These are phyloP conservation scores for Gerris buenoi DNA, from an alignment of 1,140 invertebrate species.

Conservation along the genomic window DNA sequence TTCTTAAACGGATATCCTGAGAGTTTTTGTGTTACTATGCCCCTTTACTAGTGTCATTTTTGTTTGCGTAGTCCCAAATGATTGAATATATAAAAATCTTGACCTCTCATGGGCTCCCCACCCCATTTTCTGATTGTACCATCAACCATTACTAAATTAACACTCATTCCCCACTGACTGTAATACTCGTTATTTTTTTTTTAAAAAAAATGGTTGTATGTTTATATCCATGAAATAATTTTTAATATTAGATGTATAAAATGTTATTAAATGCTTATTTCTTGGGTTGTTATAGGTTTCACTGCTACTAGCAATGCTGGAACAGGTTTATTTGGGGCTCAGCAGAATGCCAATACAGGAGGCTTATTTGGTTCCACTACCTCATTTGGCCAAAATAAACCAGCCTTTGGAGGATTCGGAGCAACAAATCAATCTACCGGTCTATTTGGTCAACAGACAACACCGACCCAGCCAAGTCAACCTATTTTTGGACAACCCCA, in stretches of 20 bases:
- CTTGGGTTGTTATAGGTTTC: conserved; percentile 11
- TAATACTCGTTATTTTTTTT: neutral
- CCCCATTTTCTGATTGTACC: no score
- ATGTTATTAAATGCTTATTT: conserved; percentile 4
- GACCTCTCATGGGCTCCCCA: no score
- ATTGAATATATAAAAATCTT: no score
- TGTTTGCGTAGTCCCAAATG: no score
- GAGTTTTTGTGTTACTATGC: no score
- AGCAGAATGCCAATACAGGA: conserved; percentile 27
- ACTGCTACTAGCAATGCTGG: conserved; percentile 9
- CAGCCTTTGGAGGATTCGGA: conserved; percentile 38
- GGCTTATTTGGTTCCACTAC: conserved; percentile 36
- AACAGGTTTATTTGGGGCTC: conserved; percentile 22
- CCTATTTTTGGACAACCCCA: conserved; percentile 44
- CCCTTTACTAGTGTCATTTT: no score
- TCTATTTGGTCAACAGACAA: conserved; percentile 39
- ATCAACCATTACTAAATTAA: no score
- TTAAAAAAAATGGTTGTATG: neutral
- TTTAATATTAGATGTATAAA: neutral
- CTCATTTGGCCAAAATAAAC: conserved; percentile 45
- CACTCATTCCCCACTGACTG: neutral
- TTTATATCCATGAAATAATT: neutral
- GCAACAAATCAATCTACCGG: conserved; percentile 31
- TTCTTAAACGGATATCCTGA: no score
- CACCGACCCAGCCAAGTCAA: conserved; percentile 30